phyloP scores from a whole-genome alignment of 2,797 vertebrate genomes.

The Mastacembelus armatus region DNA sequence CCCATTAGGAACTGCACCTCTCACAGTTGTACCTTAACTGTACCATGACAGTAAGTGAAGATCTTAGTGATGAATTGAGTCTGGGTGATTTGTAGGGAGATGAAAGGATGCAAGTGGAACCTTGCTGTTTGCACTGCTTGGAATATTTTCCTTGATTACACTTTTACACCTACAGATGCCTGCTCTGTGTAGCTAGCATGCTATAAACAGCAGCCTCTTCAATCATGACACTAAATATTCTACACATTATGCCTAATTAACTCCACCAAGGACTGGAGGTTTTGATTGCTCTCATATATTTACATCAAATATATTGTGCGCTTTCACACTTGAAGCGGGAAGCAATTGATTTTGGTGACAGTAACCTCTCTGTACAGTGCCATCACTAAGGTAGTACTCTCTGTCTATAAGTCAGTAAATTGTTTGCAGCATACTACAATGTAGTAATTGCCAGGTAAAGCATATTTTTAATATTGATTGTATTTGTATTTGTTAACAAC shows the following conservation, averaged over 20 bases:
- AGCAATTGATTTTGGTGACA: slow-evolving; percentile 24
- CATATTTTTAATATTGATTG: too few species aligned
- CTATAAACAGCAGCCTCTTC: not conserved
- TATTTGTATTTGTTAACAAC: too few species aligned
- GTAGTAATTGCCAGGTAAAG: too few species aligned
- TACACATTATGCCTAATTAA: slow-evolving; percentile 27
- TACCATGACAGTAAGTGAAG: not conserved
- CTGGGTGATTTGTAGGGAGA: slow-evolving; percentile 11
- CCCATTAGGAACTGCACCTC: not conserved
- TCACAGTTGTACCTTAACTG: slow-evolving; percentile 18
- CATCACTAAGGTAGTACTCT: not conserved
- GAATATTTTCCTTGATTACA: not conserved
- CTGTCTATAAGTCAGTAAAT: too few species aligned
- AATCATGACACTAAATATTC: too few species aligned
- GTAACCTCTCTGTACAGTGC: not conserved
- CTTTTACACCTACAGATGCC: not conserved
- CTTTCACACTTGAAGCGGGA: not conserved
- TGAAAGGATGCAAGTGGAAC: not conserved
- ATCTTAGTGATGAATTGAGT: slow-evolving; percentile 2
- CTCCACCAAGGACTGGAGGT: slow-evolving; percentile 12
- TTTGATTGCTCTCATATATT: slow-evolving; percentile 9
- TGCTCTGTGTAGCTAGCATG: not conserved
- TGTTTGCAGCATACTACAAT: too few species aligned
- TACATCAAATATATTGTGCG: slow-evolving; percentile 6
- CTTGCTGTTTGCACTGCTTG: not conserved